These are phyloP conservation scores for Crotophaga sulcirostris DNA, from an alignment of 2,113 vertebrate species.

Conservation along the genomic window DNA sequence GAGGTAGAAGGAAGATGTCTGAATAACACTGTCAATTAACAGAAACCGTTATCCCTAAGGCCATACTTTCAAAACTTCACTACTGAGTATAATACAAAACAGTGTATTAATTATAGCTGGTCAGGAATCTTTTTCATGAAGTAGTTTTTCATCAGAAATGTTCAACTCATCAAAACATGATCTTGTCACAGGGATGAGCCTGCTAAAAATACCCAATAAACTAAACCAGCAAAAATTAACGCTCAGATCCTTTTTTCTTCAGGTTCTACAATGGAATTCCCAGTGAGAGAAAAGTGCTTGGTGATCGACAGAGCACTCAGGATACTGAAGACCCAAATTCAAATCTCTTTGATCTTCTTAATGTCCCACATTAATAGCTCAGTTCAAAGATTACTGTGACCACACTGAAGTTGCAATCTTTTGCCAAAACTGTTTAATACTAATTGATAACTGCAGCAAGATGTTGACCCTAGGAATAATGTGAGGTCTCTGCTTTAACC, in stretches of 20 bases:
- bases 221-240: background rate
- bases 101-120: slow-evolving; percentile 37
- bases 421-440: background rate
- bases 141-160: background rate
- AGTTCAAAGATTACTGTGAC: background rate
- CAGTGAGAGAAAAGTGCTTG: background rate
- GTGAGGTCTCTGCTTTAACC: background rate
- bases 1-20: slow-evolving; percentile 3
- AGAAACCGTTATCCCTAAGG: slow-evolving; percentile 21
- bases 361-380: background rate
- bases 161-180: background rate
- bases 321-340: background rate
- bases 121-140: background rate
- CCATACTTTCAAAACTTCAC: slow-evolving; percentile 23
- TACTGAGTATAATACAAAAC: slow-evolving; percentile 31
- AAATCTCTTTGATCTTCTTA: background rate
- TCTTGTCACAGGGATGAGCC: background rate
- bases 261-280: background rate
- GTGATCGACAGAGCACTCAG: background rate
- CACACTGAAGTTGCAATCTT: background rate
- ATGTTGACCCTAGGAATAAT: background rate
- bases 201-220: background rate
- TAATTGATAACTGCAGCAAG: background rate
- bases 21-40: slow-evolving; percentile 54
- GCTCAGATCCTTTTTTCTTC: background rate